Evolutionary conservation across 2,113 vertebrate genomes (phyloP).

Genomic region (Hyla sarda): DNA sequence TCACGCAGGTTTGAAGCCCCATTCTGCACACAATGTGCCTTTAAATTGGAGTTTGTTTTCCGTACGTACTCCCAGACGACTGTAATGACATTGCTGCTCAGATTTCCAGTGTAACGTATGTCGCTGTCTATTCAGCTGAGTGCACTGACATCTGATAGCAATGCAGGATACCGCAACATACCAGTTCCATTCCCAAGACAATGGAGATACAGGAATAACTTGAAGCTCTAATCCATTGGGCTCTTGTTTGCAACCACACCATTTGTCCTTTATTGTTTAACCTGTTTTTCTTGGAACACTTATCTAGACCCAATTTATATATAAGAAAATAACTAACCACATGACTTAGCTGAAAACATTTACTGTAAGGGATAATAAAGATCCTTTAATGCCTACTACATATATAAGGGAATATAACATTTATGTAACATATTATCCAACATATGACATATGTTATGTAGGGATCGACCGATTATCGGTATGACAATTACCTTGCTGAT

Average conservation of each 20-base stretch:
- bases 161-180: slow-evolving; percentile 33
- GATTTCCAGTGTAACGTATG: slow-evolving; percentile 43
- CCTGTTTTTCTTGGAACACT: not conserved
- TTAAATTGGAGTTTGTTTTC: slow-evolving; percentile 30
- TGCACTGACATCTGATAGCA: slow-evolving; percentile 47
- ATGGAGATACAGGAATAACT: slow-evolving; percentile 14
- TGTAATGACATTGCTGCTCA: slow-evolving; percentile 51
- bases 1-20: not conserved
- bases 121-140: slow-evolving; percentile 44
- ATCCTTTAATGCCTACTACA: too few species aligned
- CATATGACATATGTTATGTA: too few species aligned
- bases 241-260: slow-evolving; percentile 1
- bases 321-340: too few species aligned
- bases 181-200: slow-evolving; percentile 25
- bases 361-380: too few species aligned
- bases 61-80: slow-evolving; percentile 22
- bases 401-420: too few species aligned
- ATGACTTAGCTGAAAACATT: too few species aligned
- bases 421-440: too few species aligned
- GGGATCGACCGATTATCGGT: too few species aligned
- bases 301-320: not conserved
- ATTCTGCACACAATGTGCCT: not conserved
- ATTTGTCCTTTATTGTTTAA: slow-evolving; percentile 1
- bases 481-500: too few species aligned
- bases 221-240: slow-evolving; percentile 13